phyloP scores from a whole-genome alignment of 2,797 vertebrate genomes.

The Alcedo atthis region DNA sequence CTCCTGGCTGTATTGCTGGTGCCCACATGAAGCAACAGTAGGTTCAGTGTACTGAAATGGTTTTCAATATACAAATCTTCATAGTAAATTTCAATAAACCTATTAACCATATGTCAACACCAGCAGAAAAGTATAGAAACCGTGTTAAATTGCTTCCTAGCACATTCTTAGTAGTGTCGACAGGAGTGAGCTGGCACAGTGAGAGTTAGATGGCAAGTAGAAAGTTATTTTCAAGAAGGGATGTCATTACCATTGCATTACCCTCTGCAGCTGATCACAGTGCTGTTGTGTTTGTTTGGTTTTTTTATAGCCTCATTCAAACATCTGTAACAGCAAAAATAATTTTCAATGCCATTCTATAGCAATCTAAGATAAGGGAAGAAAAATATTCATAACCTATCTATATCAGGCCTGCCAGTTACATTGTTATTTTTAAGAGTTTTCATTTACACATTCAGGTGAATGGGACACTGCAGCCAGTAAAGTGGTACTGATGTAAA shows the following conservation, averaged over 20 bases:
- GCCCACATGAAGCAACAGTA: background rate
- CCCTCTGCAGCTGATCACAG: conserved; percentile 9
- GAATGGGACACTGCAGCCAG: background rate
- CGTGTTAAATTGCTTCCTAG: conserved; percentile 4
- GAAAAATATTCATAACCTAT: background rate
- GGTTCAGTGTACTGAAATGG: background rate
- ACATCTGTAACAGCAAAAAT: background rate
- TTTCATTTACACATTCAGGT: background rate
- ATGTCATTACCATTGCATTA: conserved; percentile 9
- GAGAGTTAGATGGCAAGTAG: background rate
- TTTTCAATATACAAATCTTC: background rate
- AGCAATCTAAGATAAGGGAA: background rate
- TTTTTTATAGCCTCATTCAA: background rate
- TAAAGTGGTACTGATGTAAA: background rate
- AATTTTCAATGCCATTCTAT: background rate
- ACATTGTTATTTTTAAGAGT: background rate
- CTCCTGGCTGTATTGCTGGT: background rate
- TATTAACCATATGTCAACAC: conserved; percentile 4
- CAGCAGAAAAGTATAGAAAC: background rate
- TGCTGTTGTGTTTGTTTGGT: background rate
- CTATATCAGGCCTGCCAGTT: background rate
- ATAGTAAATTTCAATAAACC: conserved; percentile 2
- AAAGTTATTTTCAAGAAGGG: conserved; percentile 16
- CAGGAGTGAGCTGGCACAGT: conserved; percentile 2
- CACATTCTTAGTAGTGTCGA: background rate